Percentiles rank a stretch among this genome's conserved stretches.
Conservation (phyloP, 2,113 vertebrate species). For the Psettodes erumei region DNA sequence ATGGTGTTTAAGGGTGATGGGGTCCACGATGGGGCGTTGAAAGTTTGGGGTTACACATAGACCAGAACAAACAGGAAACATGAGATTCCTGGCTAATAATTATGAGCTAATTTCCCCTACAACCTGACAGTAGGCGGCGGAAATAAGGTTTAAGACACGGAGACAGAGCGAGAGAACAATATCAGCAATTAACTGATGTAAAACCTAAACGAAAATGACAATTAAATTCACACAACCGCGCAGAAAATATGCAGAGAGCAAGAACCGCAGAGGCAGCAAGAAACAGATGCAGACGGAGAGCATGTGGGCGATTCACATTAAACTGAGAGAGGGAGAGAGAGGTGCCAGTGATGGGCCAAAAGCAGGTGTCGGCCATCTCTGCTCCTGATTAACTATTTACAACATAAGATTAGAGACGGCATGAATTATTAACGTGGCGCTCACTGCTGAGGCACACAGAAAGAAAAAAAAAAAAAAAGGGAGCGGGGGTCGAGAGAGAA, state of each 20-base stretch:
- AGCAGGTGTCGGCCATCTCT: constrained; percentile 42
- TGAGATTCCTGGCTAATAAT: no score
- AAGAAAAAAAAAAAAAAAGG: no score
- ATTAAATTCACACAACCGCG: neutral
- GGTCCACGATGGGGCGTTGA: no score
- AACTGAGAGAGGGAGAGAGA: constrained; percentile 9
- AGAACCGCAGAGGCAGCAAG: neutral
- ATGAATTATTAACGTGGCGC: constrained; percentile 52
- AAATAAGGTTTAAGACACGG: neutral
- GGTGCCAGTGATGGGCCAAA: constrained; percentile 12
- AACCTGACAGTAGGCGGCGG: neutral
- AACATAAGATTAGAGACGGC: constrained; percentile 55
- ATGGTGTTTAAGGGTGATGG: no score
- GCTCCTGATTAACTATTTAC: constrained; percentile 67
- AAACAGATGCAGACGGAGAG: neutral
- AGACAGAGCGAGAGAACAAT: neutral
- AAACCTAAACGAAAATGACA: neutral
- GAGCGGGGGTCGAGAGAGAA: neutral
- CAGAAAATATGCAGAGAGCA: neutral
- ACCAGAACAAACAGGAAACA: no score
- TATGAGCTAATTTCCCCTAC: no score
- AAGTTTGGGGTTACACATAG: no score
- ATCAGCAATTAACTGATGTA: neutral
- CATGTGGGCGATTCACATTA: neutral
- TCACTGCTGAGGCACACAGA: constrained; percentile 22